Base-by-base conservation (phyloP, 2,797 vertebrate genomes). In the Anguilla megastoma region DNA sequence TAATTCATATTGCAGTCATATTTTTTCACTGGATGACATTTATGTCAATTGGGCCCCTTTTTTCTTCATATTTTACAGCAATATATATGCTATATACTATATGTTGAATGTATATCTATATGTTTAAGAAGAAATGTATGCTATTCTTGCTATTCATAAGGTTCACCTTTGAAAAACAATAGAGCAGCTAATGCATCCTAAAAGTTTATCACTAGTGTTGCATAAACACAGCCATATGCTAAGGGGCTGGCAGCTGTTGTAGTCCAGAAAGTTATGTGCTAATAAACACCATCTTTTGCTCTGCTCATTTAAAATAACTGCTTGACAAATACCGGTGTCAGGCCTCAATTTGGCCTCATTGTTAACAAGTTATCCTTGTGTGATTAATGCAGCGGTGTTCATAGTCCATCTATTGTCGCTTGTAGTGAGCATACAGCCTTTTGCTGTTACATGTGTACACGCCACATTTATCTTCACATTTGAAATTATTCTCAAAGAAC, bases 271-370 rank as follows among this genome's bases (percentile, higher is more conserved):
- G 24, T 52, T 21, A 50, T 52, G 86, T 76, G 27, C 63, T 86
- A 86, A 86, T 86, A 86, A 71, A 54, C 12, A 21, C n/a, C 69
- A 45, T 86, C 48, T 76, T 86, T 52, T 24, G 4, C 48, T 84
- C 50, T 14, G 45, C 48, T 50, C 86, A 80, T 79, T 79, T 52
- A 80, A 79, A 56, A n/a, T 33, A 79, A 45, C 60, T 87, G 71
- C 71, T 80, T 24, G 21, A 45, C 74, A 87, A 79, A 54, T 52
- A 76, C 30, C 6, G 14, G 50, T 27, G 50, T 52, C 41, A 33
- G 69, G 86, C 41, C 69, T 66, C 54, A 56, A 56, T 66, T 24
- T 71, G 66, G n/a, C 66, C n/a, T 71, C 66, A 71, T 30, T 71
- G 66, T n/a, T 27, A 71, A 27, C 66, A 30, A 33, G n/a, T n/a